Evolutionary conservation across 2,113 vertebrate species (phyloP), one percentile per base, ranked within the genome.

Genomic region (Osmerus mordax): DNA sequence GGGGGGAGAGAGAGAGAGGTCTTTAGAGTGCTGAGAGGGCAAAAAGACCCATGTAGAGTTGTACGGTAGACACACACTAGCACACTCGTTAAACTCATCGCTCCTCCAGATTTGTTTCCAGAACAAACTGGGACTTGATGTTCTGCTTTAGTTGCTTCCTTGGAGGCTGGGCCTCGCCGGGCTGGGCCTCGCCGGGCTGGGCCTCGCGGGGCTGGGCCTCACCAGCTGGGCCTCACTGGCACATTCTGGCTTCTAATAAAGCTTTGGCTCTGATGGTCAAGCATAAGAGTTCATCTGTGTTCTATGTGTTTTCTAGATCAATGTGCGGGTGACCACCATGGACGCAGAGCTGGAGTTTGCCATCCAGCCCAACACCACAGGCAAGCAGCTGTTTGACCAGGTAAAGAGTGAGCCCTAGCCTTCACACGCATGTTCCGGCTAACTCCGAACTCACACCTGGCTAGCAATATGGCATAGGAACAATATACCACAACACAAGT

Each of bases 291-390:
- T 47, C 41, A 11, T 12, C 41, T 47, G 41, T 36, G 16, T 15
- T 8, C 4, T 25, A 5, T 69, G 8, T 78, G 52, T 83, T 15
- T 71, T 76, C 56, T 77, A 99, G 97, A 96, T 98, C 84, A 98
- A 95, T 28, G 97, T 99, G 66, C 95, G 96, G 81, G 97, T 99
- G 64, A 98, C 96, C 87, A 98, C 96, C 74, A 98, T 99, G 96
- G 97, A 99, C 80, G 97, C 97, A 65, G 97, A 99, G 91, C 89
- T 99, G 92, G 96, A 99, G 89, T 99, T 99, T 91, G 96, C 97
- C 79, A 99, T 99, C 89, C 96, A 98, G 88, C 95, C 96, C 47
- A 99, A 96, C 71, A 99, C 97, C 67, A 99, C 96, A 1, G 97
- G 97, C 77, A 99, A 98, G 64, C 96, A 99, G 75, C 94, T 99